Conservation (phyloP, 1,140 invertebrate species). For the Pogonomyrmex californicus region DNA sequence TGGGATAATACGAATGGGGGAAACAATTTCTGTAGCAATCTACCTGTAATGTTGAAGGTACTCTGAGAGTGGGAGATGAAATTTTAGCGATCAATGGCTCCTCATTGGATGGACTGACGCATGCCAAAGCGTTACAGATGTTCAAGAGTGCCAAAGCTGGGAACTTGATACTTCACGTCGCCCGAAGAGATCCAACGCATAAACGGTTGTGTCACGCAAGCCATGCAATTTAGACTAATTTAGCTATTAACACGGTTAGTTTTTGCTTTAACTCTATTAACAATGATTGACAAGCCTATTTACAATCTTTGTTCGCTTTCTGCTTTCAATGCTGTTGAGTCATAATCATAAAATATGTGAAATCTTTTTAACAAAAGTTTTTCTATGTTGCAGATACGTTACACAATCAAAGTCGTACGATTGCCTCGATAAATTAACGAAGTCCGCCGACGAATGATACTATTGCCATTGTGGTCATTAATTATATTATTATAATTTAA, state of each 20-base stretch:
- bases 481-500: conserved; percentile 2
- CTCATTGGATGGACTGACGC: conserved; percentile 88
- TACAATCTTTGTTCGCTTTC: background rate
- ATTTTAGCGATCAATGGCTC: conserved; percentile 90
- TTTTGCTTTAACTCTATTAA: conserved; percentile 79
- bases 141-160: conserved; percentile 90
- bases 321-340: conserved; percentile 70
- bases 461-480: background rate
- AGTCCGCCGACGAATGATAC: conserved; percentile 76
- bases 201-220: conserved; percentile 82
- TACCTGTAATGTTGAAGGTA: conserved; percentile 80
- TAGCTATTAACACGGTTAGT: conserved; percentile 79
- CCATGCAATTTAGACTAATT: conserved; percentile 59
- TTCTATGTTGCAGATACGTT: conserved; percentile 77
- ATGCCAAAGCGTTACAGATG: conserved; percentile 89
- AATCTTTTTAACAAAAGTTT: background rate
- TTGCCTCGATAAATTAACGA: conserved; percentile 80
- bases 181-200: conserved; percentile 85
- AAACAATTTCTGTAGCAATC: background rate
- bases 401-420: conserved; percentile 83
- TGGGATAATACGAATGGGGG: background rate
- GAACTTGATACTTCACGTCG: conserved; percentile 89
- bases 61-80: conserved; percentile 89
- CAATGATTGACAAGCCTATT: background rate
- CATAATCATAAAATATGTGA: conserved; percentile 32